A percentile compares a stretch with the other conserved stretches of the same genome.
These are phyloP conservation scores for Setipinna tenuifilis DNA, from an alignment of 2,797 vertebrate genomes.

Conservation along the genomic window DNA sequence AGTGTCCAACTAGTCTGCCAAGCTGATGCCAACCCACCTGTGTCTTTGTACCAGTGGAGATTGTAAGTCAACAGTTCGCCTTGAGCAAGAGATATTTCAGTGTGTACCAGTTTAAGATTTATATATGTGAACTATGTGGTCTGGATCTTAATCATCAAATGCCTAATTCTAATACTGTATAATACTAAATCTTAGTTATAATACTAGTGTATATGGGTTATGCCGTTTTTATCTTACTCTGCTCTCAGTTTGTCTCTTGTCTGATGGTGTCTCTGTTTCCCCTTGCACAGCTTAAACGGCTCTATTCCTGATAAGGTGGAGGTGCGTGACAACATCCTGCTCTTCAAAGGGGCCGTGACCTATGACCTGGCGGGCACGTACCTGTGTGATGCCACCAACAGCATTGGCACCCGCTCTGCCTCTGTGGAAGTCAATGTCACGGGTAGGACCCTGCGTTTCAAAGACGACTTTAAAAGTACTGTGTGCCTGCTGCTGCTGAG, in stretches of 20 bases:
- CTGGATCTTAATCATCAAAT: no score
- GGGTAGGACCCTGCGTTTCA: constrained; percentile 76
- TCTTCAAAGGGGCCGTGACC: constrained; percentile 87
- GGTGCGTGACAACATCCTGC: constrained; percentile 86
- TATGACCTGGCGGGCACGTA: constrained; percentile 90
- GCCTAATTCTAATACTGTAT: no score
- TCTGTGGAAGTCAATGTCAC: constrained; percentile 91
- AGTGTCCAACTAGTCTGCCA: constrained; percentile 90
- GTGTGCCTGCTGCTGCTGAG: neutral
- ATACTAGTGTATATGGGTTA: no score
- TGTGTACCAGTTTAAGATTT: neutral
- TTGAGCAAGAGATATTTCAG: neutral
- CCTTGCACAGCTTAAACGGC: constrained; percentile 82
- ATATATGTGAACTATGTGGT: neutral
- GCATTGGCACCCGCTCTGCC: constrained; percentile 88
- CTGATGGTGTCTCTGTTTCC: neutral
- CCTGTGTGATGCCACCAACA: constrained; percentile 91
- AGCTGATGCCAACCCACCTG: constrained; percentile 90
- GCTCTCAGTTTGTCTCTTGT: neutral
- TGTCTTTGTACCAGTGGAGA: constrained; percentile 91
- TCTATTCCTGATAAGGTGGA: constrained; percentile 86
- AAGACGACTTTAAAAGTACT: neutral
- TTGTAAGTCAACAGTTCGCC: constrained; percentile 79
- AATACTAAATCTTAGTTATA: no score
- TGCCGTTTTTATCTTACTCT: neutral